phyloP scores from a whole-genome alignment of 2,888 invertebrate genomes.

The Margaritifera margaritifera region DNA sequence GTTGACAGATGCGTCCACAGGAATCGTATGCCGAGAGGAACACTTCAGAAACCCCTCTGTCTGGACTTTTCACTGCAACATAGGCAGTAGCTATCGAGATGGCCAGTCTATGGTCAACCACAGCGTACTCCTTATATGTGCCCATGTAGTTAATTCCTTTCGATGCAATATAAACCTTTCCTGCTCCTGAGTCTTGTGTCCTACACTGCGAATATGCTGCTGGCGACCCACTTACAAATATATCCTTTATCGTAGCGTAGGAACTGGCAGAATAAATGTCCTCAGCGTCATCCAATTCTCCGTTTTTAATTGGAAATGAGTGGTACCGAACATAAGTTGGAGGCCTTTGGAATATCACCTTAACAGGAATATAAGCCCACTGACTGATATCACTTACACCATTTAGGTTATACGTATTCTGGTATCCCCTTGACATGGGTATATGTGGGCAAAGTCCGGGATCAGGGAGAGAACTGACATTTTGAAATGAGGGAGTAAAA shows the following conservation, averaged over 20 bases:
- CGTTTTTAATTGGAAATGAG: conserved; percentile 53
- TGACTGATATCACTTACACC: conserved; percentile 53
- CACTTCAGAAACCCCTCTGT: conserved; percentile 31
- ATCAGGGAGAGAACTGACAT: not conserved
- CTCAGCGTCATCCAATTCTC: conserved; percentile 31
- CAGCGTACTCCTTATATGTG: conserved; percentile 58
- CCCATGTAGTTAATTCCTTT: conserved; percentile 62
- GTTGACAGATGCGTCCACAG: conserved; percentile 47
- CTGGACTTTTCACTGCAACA: conserved; percentile 57
- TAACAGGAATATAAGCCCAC: conserved; percentile 62
- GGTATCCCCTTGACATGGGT: conserved; percentile 37
- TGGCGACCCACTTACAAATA: conserved; percentile 29
- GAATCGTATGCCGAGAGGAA: conserved; percentile 46
- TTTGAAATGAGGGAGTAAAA: too few species aligned
- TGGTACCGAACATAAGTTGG: conserved; percentile 46
- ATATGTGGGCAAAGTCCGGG: conserved; percentile 30
- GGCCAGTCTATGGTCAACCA: conserved; percentile 57
- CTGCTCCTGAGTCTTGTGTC: conserved; percentile 39
- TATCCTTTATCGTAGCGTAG: conserved; percentile 36
- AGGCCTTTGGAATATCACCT: conserved; percentile 56
- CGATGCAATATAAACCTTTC: conserved; percentile 55
- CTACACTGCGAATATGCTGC: conserved; percentile 36
- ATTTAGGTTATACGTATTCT: conserved; percentile 60
- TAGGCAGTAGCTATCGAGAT: conserved; percentile 57
- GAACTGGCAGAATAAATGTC: conserved; percentile 55